phyloP scores from a whole-genome alignment of 2,113 vertebrate genomes.

The Apaloderma vittatum region DNA sequence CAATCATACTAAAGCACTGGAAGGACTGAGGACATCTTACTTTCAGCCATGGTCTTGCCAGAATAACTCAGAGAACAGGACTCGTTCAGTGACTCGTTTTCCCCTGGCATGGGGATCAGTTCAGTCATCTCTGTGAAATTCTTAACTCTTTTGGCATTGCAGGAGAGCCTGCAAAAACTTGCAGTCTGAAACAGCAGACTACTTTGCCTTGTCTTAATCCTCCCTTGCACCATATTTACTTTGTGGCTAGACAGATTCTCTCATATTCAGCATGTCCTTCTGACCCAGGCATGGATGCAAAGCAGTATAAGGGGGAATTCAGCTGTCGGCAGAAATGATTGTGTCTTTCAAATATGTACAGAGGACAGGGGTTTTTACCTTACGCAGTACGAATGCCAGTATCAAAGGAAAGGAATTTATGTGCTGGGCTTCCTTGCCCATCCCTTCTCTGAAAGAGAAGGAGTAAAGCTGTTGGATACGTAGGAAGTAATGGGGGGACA shows the following conservation, averaged over 20 bases:
- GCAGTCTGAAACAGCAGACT: neutral
- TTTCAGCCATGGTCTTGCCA: neutral
- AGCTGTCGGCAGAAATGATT: neutral
- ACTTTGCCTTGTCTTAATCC: slow-evolving; percentile 5
- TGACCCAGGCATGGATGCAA: neutral
- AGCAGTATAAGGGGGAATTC: slow-evolving; percentile 12
- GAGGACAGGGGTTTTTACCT: neutral
- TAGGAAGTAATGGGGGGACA: neutral
- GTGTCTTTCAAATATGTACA: slow-evolving; percentile 31
- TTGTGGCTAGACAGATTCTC: slow-evolving; percentile 50
- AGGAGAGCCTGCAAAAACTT: neutral
- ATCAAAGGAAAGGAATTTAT: slow-evolving; percentile 27
- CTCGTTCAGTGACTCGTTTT: neutral
- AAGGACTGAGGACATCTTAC: neutral
- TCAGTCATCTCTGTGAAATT: neutral
- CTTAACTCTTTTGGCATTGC: neutral
- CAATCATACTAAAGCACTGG: neutral
- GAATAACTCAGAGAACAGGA: neutral
- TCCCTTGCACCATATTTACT: slow-evolving; percentile 18
- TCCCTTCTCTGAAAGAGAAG: neutral
- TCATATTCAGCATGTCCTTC: slow-evolving; percentile 22
- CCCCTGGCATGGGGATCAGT: neutral
- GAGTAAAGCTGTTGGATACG: neutral
- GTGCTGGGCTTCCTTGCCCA: neutral
- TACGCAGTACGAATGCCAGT: neutral